Conservation (phyloP, 2,888 invertebrate genomes). For the Muschampia plurimacula region DNA sequence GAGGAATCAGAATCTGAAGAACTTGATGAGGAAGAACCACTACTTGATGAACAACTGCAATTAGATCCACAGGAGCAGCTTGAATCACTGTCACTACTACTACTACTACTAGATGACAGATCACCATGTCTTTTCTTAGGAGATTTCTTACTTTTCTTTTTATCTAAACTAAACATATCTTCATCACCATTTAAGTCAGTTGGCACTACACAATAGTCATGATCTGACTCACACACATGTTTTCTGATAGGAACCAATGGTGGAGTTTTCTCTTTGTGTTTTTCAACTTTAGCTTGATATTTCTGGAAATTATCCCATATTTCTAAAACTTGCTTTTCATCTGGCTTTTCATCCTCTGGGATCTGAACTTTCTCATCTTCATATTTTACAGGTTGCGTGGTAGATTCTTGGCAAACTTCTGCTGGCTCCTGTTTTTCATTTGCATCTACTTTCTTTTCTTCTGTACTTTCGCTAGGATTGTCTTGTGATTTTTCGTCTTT, state of each 20-base stretch:
- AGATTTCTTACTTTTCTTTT: slow-evolving; percentile 81
- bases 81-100: slow-evolving; percentile 90
- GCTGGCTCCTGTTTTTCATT: slow-evolving; percentile 45
- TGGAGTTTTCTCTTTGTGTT: slow-evolving; percentile 77
- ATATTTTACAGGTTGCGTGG: slow-evolving; percentile 46
- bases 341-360: slow-evolving; percentile 79
- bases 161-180: slow-evolving; percentile 68
- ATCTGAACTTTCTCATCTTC: slow-evolving; percentile 59
- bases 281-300: slow-evolving; percentile 89
- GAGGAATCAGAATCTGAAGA: slow-evolving; percentile 81
- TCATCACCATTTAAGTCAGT: slow-evolving; percentile 77
- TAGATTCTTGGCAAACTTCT: slow-evolving; percentile 42
- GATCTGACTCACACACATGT: slow-evolving; percentile 89
- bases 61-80: slow-evolving; percentile 94
- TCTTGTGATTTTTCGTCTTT: slow-evolving; percentile 55
- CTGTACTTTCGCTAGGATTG: slow-evolving; percentile 50
- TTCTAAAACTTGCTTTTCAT: slow-evolving; percentile 87
- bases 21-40: slow-evolving; percentile 88
- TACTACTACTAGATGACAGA: slow-evolving; percentile 89
- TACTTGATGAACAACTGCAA: slow-evolving; percentile 92
- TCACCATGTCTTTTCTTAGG: slow-evolving; percentile 79
- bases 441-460: slow-evolving; percentile 51
- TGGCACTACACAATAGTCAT: slow-evolving; percentile 90
- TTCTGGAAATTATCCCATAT: slow-evolving; percentile 92
- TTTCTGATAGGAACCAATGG: slow-evolving; percentile 79